Percentiles rank a stretch among this genome's conserved stretches.
These are phyloP conservation scores for Phymanthus crucifer DNA, from an alignment of 92 coral and sea anemone species.

Conservation along the genomic window DNA sequence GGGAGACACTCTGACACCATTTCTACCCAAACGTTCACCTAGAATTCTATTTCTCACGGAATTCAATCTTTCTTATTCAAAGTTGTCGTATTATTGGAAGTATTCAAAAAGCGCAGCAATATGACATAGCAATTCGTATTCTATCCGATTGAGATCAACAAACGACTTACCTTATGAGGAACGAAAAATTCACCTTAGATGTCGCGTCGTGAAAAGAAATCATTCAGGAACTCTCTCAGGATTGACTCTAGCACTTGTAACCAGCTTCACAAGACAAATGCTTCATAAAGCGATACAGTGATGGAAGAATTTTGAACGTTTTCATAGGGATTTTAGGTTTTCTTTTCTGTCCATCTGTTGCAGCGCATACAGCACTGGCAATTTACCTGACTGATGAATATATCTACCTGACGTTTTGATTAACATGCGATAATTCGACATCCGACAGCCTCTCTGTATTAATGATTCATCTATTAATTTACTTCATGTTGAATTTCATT, in stretches of 20 bases:
- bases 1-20: neutral
- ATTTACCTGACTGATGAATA: neutral
- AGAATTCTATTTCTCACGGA: too few species aligned
- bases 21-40: neutral
- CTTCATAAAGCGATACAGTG: neutral
- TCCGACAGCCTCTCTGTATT: neutral
- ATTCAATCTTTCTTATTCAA: too few species aligned
- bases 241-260: neutral
- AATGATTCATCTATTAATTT: neutral
- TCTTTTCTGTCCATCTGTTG: neutral
- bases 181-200: neutral
- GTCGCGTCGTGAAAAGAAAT: neutral
- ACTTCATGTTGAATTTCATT: neutral
- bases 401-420: neutral
- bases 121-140: too few species aligned
- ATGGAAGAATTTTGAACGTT: too few species aligned
- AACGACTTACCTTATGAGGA: neutral
- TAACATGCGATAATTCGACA: constrained; percentile 5
- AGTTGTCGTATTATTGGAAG: too few species aligned
- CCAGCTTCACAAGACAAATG: neutral
- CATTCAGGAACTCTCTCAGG: neutral
- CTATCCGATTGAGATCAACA: neutral
- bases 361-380: neutral
- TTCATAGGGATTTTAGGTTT: too few species aligned
- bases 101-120: neutral